Conservation (phyloP, 2,113 vertebrate species). For the Charina bottae region DNA sequence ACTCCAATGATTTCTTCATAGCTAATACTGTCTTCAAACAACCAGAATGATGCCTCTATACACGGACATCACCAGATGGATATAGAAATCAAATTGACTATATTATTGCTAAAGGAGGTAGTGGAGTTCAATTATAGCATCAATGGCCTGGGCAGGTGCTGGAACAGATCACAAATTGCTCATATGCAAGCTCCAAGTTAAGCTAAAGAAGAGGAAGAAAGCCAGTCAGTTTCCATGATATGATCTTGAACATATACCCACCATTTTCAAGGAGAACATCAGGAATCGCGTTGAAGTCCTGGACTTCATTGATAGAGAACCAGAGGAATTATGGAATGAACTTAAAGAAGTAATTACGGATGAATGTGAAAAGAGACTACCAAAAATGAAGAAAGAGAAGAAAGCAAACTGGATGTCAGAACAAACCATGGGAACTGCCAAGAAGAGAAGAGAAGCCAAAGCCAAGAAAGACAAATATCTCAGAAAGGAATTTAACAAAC, state of each 20-base stretch:
- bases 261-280: no score
- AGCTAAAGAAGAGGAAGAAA: no score
- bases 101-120: background rate
- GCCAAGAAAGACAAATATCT: background rate
- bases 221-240: no score
- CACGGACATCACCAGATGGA: background rate
- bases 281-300: no score
- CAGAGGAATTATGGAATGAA: no score
- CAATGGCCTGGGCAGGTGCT: background rate
- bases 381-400: no score
- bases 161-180: background rate
- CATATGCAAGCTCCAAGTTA: no score
- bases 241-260: no score
- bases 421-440: background rate
- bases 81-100: background rate
- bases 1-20: background rate
- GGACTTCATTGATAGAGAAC: no score
- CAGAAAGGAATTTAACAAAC: background rate
- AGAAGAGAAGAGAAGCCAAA: background rate
- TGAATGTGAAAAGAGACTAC: no score
- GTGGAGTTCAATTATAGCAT: background rate
- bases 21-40: background rate
- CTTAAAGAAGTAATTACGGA: no score
- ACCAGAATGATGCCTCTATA: background rate
- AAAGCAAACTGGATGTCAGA: background rate